Percentiles rank a stretch among this genome's conserved stretches.
These are phyloP conservation scores for Nycticryphes semicollaris DNA, from an alignment of 2,113 vertebrate species.

Conservation along the genomic window DNA sequence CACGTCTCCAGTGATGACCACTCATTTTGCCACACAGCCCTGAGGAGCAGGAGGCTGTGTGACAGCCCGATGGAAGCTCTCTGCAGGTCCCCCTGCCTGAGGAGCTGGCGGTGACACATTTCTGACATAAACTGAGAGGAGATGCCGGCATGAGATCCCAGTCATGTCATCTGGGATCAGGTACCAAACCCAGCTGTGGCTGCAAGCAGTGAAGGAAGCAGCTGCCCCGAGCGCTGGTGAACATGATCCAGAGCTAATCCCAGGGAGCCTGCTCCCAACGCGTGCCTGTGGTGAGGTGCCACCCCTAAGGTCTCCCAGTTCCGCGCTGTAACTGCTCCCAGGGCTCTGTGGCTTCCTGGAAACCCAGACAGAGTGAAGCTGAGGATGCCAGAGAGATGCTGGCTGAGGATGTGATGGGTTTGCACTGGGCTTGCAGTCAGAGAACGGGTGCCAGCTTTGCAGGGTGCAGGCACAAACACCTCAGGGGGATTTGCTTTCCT, in stretches of 20 bases:
- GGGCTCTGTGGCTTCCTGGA: not conserved
- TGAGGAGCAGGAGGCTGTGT: not conserved
- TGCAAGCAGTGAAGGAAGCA: not conserved
- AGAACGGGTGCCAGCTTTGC: not conserved
- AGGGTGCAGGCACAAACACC: not conserved
- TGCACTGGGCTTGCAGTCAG: not conserved
- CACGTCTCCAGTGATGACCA: not conserved
- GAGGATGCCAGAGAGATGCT: not conserved
- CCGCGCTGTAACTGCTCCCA: rapidly evolving
- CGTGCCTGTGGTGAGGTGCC: not conserved
- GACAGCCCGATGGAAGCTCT: constrained; percentile 7
- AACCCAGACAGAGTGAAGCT: not conserved
- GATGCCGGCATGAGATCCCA: not conserved
- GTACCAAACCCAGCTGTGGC: not conserved
- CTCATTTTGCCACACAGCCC: constrained; percentile 1
- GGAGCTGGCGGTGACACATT: constrained; percentile 36
- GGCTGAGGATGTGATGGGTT: not conserved
- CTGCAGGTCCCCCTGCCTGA: constrained; percentile 9
- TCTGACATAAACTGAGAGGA: constrained; percentile 38
- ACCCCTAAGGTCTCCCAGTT: not conserved
- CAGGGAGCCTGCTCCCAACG: not conserved
- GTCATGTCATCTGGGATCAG: constrained; percentile 59
- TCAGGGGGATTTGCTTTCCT: constrained; percentile 1
- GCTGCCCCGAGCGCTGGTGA: not conserved
- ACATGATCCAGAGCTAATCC: constrained; percentile 32